Percentiles rank a stretch among this genome's conserved stretches.
phyloP scores from a whole-genome alignment of 2,797 vertebrate species.

The Psittacula derbiana region DNA sequence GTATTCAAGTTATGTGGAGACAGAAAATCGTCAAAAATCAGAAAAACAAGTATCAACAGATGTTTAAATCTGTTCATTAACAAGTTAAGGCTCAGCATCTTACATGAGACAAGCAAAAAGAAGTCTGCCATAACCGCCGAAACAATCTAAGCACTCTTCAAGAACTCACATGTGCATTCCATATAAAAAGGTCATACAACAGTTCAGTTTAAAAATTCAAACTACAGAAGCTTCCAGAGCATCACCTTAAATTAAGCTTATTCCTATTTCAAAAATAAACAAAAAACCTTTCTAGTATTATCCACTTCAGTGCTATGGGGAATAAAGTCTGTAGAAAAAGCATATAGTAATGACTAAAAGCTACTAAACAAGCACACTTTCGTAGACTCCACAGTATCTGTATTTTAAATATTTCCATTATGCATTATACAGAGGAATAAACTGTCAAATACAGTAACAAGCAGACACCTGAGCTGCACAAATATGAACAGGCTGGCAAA shows the following conservation, averaged over 20 bases:
- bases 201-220: not conserved
- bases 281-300: not conserved
- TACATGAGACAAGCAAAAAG: not conserved
- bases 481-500: not conserved
- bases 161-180: not conserved
- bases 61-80: not conserved
- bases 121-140: not conserved
- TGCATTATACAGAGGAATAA: not conserved
- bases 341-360: not conserved
- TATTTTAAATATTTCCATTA: not conserved
- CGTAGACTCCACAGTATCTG: not conserved
- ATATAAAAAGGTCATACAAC: not conserved
- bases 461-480: not conserved
- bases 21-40: not conserved
- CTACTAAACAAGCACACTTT: not conserved
- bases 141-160: not conserved
- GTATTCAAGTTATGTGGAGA: not conserved
- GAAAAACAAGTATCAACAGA: not conserved
- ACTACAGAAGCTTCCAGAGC: not conserved
- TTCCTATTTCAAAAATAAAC: not conserved
- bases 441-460: not conserved
- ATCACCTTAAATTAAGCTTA: not conserved
- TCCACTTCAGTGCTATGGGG: not conserved
- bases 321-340: not conserved
- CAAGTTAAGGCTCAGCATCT: not conserved